Base-by-base conservation (phyloP, 2,113 vertebrate genomes). In the Callospermophilus lateralis region DNA sequence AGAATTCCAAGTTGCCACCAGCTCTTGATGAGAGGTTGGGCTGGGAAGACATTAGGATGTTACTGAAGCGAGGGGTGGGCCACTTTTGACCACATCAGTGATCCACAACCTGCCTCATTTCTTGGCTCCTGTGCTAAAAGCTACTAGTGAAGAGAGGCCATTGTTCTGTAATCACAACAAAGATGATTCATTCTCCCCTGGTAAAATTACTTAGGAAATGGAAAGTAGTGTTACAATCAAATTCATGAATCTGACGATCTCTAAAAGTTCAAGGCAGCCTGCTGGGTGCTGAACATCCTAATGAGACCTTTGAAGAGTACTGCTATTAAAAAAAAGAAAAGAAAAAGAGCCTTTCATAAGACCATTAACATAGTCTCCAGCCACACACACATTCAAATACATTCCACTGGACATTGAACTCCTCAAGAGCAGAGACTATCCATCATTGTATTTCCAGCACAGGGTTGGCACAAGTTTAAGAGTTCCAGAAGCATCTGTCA, bases 191-290 rank as follows among this genome's bases (percentile, higher is more conserved):
- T 72, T 90, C 78, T 97, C 61, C 37, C 28, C 39, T 94, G 73
- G n/a, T 48, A 90, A 95, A 95, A 88, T 77, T 42, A 81, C 63
- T 70, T 85, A 94, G 48, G 45, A 76, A 84, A 79, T 51, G 13
- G 90, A 94, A 94, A 89, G 26, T 63, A 79, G 11, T 79, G n/a
- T 68, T 93, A 26, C 51, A 84, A 63, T 89, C 95, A 92, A 90
- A 90, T 78, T 85, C 81, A 93, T 80, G 96, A 88, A 97, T 89
- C 89, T 84, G 85, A 89, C 37, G 16, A 70, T 79, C 45, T 94
- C 51, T 86, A 55, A 96, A 89, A 96, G 80, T 84, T 93, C 77
- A 39, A 85, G 53, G 84, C 45, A 61, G 88, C 58, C 61, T 85
- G 77, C 67, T 73, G 20, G 80, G 74, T 79, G 48, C 63, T 48